Conservation (phyloP, 2,797 vertebrate genomes). For the Acanthornis magna region DNA sequence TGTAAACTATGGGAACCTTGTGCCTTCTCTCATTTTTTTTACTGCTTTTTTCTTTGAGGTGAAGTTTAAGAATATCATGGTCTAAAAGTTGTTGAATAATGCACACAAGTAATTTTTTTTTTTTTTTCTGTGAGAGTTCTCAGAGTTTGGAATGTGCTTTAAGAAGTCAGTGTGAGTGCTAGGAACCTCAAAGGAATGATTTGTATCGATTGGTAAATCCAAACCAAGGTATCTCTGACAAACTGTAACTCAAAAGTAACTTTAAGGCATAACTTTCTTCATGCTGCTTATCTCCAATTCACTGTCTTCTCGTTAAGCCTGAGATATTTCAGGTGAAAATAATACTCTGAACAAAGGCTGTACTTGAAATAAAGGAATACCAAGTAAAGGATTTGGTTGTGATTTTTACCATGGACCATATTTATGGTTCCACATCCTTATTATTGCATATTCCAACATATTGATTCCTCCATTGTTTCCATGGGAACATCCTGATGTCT, state of each 20-base stretch:
- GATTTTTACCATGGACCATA: not conserved
- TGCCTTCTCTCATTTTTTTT: not conserved
- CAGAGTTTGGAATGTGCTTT: not conserved
- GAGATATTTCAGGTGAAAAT: not conserved
- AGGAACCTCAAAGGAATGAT: not conserved
- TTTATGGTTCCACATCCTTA: not conserved
- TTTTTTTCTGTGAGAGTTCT: not conserved
- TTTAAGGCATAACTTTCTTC: not conserved
- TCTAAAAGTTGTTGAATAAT: not conserved
- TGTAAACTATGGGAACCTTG: not conserved
- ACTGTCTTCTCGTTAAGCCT: not conserved
- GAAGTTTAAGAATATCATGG: not conserved
- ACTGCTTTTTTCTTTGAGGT: not conserved
- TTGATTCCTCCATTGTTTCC: not conserved
- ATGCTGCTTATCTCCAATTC: not conserved
- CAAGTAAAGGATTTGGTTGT: not conserved
- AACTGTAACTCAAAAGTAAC: not conserved
- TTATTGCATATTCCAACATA: not conserved
- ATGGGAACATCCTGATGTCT: not conserved
- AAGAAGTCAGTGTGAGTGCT: not conserved
- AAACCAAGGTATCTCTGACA: not conserved
- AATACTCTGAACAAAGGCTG: not conserved
- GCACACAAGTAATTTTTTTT: not conserved
- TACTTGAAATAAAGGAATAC: not conserved
- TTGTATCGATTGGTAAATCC: not conserved